These are phyloP conservation scores for Tanypteryx hageni DNA, from an alignment of 2,888 invertebrate species.

Conservation along the genomic window DNA sequence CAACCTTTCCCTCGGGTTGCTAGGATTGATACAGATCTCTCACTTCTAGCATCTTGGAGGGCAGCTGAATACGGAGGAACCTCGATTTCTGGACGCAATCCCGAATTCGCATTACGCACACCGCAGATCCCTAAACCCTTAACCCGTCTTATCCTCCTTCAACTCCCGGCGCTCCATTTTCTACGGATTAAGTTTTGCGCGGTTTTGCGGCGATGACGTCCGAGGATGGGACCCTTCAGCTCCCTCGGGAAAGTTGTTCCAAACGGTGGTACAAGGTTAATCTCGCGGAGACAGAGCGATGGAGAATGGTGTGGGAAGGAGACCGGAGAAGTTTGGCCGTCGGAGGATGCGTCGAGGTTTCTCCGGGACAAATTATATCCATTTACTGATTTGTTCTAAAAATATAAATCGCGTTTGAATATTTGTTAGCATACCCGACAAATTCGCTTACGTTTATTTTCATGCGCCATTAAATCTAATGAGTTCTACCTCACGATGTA, in stretches of 20 bases:
- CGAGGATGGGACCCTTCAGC: neutral
- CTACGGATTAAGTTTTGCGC: neutral
- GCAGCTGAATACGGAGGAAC: neutral
- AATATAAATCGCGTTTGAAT: too few relatives aligned
- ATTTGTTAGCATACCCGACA: too few relatives aligned
- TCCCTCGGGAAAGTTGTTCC: too few relatives aligned
- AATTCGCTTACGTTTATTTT: too few relatives aligned
- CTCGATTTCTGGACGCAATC: neutral
- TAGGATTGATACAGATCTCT: neutral
- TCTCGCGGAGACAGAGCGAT: too few relatives aligned
- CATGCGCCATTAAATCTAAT: too few relatives aligned
- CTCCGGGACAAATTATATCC: neutral
- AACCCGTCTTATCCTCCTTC: neutral
- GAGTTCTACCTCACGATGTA: too few relatives aligned
- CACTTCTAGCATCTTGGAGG: neutral
- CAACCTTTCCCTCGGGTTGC: neutral
- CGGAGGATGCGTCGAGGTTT: neutral
- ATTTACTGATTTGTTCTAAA: too few relatives aligned
- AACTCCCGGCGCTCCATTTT: neutral
- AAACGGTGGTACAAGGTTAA: too few relatives aligned
- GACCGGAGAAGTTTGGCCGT: neutral
- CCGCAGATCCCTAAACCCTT: neutral
- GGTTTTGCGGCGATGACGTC: neutral
- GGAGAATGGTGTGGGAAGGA: neutral
- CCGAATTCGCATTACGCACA: slow-evolving; percentile 25